Percentiles rank a stretch among this genome's conserved stretches.
Conservation (phyloP, 2,888 invertebrate genomes). For the Trichopria drosophilae region DNA sequence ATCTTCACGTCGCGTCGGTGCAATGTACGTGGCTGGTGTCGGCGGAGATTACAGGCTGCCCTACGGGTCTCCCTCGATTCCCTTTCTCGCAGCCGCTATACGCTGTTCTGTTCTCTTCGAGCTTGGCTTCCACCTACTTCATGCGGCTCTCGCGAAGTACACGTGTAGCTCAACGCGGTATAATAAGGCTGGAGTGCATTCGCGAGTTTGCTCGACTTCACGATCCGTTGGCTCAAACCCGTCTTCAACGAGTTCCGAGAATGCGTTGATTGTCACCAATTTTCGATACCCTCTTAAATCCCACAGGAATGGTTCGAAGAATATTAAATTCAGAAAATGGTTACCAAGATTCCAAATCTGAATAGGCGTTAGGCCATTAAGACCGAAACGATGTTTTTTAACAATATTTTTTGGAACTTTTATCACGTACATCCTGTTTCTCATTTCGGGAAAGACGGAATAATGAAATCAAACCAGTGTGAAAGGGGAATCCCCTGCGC, state of each 20-base stretch:
- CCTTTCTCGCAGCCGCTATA: conserved; percentile 4
- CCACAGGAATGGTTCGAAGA: too few species aligned
- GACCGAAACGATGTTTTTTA: too few species aligned
- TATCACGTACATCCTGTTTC: too few species aligned
- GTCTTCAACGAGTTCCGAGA: conserved; percentile 6
- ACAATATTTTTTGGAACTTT: too few species aligned
- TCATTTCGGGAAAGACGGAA: too few species aligned
- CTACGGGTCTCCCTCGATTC: conserved; percentile 35
- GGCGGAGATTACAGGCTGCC: conserved; percentile 47
- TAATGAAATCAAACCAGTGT: too few species aligned
- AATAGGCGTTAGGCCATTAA: too few species aligned
- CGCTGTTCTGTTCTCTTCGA: background rate
- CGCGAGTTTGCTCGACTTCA: conserved; percentile 8
- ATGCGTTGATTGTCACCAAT: conserved; percentile 7
- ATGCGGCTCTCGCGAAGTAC: conserved; percentile 28
- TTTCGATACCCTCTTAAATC: too few species aligned
- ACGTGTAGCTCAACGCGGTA: conserved; percentile 42
- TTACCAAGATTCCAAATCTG: too few species aligned
- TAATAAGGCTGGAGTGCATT: conserved; percentile 42
- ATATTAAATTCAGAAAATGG: too few species aligned
- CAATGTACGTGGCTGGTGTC: conserved; percentile 36
- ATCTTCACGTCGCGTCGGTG: conserved; percentile 10
- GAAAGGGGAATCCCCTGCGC: too few species aligned
- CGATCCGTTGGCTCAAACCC: conserved; percentile 3
- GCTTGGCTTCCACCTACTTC: conserved; percentile 2